Percentiles rank a stretch among this genome's conserved stretches.
phyloP scores from a whole-genome alignment of 2,888 invertebrate species.

The Patella caerulea region DNA sequence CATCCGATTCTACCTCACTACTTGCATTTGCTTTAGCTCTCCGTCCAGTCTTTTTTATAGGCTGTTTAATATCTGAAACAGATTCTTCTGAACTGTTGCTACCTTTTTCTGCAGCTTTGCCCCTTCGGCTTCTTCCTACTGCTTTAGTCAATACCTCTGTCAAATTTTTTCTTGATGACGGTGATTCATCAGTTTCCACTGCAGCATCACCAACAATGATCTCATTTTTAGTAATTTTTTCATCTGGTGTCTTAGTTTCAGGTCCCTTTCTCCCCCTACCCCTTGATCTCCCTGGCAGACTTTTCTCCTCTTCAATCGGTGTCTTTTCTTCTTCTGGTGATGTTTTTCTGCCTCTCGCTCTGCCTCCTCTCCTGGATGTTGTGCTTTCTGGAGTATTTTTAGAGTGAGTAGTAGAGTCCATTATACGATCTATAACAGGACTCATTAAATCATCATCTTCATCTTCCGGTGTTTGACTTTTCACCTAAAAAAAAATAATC shows the following conservation, averaged over 20 bases:
- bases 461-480: no score
- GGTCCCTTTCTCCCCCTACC: slow-evolving; percentile 8
- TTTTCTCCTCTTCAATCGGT: slow-evolving; percentile 16
- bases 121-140: slow-evolving; percentile 4
- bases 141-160: slow-evolving; percentile 11
- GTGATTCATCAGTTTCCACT: neutral
- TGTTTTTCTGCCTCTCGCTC: neutral
- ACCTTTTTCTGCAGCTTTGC: neutral
- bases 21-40: neutral
- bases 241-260: neutral
- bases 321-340: neutral
- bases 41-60: neutral
- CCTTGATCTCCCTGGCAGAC: neutral
- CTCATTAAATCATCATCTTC: neutral
- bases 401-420: neutral
- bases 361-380: slow-evolving; percentile 2
- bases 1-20: neutral
- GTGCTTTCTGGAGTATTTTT: neutral
- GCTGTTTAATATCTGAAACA: neutral
- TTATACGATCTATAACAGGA: neutral
- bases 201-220: neutral
- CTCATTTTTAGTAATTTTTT: neutral
- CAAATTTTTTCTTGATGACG: slow-evolving; percentile 13
- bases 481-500: no score
- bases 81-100: slow-evolving; percentile 7